phyloP scores from a whole-genome alignment of 2,113 vertebrate genomes.

The Machaerirhynchus nigripectus region DNA sequence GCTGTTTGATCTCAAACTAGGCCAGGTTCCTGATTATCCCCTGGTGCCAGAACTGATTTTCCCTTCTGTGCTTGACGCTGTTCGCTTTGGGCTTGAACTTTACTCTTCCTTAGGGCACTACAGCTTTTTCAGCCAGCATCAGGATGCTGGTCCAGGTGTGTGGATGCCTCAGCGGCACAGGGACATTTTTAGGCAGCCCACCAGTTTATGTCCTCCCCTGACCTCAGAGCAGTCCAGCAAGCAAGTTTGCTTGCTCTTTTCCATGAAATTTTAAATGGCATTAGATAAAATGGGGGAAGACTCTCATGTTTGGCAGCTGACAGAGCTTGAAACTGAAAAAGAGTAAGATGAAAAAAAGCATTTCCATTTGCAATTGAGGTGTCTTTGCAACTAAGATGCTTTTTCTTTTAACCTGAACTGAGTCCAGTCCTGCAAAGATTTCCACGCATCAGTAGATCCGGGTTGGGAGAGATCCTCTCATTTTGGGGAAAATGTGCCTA shows the following conservation, averaged over 20 bases:
- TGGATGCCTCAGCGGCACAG: background rate
- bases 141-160: accelerated
- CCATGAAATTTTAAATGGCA: background rate
- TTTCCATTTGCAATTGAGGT: background rate
- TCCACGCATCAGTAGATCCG: background rate
- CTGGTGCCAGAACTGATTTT: background rate
- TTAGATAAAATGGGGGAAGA: background rate
- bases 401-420: background rate
- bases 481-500: background rate
- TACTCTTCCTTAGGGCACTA: background rate
- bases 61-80: background rate
- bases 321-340: background rate
- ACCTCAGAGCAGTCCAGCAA: background rate
- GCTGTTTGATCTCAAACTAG: background rate
- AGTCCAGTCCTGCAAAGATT: background rate
- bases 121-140: background rate
- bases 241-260: background rate
- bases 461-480: background rate
- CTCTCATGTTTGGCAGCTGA: background rate
- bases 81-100: background rate
- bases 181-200: background rate
- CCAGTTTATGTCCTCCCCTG: accelerated
- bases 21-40: background rate
- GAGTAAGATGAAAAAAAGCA: background rate
- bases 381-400: background rate